phyloP scores from a whole-genome alignment of 2,888 invertebrate species.

The Melanargia galathea region DNA sequence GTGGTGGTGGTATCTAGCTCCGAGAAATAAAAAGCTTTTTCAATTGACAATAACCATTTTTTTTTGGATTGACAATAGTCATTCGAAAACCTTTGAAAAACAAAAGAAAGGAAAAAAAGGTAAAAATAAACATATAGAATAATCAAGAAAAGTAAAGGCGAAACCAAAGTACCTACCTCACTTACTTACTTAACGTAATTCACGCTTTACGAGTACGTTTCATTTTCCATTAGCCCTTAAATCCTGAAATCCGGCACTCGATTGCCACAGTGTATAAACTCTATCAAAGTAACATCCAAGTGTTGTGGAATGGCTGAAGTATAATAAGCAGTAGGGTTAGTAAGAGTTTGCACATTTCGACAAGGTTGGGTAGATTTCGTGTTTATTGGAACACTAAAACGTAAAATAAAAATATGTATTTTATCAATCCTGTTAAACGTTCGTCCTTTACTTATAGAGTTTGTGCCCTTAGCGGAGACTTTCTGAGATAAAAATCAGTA shows the following conservation, averaged over 20 bases:
- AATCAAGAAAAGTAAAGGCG: conserved; percentile 9
- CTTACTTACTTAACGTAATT: conserved; percentile 24
- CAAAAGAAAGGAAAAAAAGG: not conserved
- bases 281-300: conserved; percentile 38
- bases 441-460: too few species aligned
- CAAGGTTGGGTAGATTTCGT: too few species aligned
- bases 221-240: conserved; percentile 36
- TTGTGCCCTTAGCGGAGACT: too few species aligned
- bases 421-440: too few species aligned
- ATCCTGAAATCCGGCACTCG: conserved; percentile 37
- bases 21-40: not conserved
- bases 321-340: conserved; percentile 36
- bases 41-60: too few species aligned
- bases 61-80: too few species aligned
- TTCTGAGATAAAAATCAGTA: too few species aligned
- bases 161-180: not conserved
- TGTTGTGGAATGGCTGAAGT: conserved; percentile 47
- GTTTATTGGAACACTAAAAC: too few species aligned
- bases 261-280: conserved; percentile 38
- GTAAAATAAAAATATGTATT: too few species aligned
- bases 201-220: conserved; percentile 33
- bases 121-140: not conserved
- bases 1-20: too few species aligned
- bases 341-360: too few species aligned
- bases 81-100: not conserved